Base-by-base conservation (phyloP, 2,888 invertebrate genomes). In the Pheosia gnoma region DNA sequence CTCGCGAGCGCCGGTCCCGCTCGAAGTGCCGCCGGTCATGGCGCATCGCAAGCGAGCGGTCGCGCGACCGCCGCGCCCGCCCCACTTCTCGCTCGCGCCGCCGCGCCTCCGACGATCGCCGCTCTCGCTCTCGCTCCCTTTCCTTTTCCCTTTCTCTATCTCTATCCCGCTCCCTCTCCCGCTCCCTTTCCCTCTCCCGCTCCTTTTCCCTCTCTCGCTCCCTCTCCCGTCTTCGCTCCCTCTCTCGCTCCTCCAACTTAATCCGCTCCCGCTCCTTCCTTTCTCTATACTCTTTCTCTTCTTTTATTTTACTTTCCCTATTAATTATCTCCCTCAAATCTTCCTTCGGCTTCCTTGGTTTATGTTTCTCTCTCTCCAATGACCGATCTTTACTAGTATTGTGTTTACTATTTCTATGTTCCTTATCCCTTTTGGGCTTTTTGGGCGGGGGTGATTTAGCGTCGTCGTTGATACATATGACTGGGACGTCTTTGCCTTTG, bases 381-480 rank as follows among this genome's bases (percentile, higher is more conserved):
- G 83, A 85, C 43, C 72, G 74, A 65, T 83, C 94, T 82, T 82
- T 90, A 79, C 80, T 92, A 41, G 77, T 84, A 74, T 92, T 94
- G 49, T 82, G 81, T 79, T 89, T 94, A 59, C 75, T 83, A 37
- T 88, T 90, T 74, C 82, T 71, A 39, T 63, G 68, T 10, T 88
- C 87, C 55, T 80, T 77, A 36, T 87, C 85, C 61, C 75, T 89
- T 51, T 91, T 95, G 58, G 95, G 65, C 61, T 80, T 86, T 58
- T 83, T 86, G 2, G 63, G 63, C 6, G 63, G 94, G 66, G 94
- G 95, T 70, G 96, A 95, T 75, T 95, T 80, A 0, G 67, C 69
- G 53, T 83, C 80, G 43, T 86, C 85, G 58, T 82, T 82, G 60
- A 84, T 71, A 62, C 78, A 80, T 62, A 83, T 79, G 25, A 83